Evolutionary conservation across 2,888 invertebrate species (phyloP).

Genomic region (Hyposoter didymator): DNA sequence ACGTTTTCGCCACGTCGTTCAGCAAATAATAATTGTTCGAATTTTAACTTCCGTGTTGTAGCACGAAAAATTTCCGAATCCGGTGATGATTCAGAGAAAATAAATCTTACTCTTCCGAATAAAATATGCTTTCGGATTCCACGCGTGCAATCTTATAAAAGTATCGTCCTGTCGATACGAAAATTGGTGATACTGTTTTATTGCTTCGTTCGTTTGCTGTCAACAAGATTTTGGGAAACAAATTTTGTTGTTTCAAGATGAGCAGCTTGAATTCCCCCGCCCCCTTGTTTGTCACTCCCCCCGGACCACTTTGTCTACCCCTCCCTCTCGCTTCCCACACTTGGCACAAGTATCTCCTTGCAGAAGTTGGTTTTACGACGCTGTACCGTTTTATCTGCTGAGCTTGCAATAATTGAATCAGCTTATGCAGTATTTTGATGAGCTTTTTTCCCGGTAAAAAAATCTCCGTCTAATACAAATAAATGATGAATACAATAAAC

Average conservation of each 20-base stretch:
- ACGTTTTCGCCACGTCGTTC: neutral
- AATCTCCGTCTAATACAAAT: neutral
- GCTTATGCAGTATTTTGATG: neutral
- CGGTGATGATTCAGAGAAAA: conserved; percentile 3
- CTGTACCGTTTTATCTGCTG: neutral
- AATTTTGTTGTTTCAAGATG: neutral
- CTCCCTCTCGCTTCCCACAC: neutral
- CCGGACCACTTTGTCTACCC: neutral
- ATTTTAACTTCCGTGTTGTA: neutral
- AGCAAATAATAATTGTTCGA: neutral
- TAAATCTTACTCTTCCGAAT: neutral
- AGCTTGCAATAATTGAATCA: conserved; percentile 2
- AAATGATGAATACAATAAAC: neutral
- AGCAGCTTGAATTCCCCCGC: neutral
- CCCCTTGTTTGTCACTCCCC: neutral
- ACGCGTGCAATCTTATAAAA: neutral
- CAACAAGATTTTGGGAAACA: neutral
- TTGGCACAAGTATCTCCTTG: neutral
- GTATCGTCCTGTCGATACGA: neutral
- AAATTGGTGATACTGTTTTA: neutral
- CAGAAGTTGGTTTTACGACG: neutral
- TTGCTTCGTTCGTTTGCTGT: neutral
- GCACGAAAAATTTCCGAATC: neutral
- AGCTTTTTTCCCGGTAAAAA: neutral
- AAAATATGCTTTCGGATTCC: neutral